These are phyloP conservation scores for Taeniopygia guttata DNA, from an alignment of 2,797 vertebrate genomes.

Conservation along the genomic window DNA sequence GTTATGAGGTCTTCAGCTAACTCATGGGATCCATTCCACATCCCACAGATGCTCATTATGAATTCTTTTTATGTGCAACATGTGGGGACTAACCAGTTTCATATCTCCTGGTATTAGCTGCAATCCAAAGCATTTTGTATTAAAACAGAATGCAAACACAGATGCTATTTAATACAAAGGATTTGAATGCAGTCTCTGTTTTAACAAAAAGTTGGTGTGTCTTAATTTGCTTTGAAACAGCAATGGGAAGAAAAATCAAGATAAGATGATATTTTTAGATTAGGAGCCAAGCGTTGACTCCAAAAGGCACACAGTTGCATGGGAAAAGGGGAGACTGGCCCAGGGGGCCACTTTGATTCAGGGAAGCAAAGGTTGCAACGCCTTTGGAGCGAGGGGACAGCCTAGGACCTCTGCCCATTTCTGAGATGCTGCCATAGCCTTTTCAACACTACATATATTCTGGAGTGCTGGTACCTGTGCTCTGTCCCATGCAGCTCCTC, in stretches of 20 bases:
- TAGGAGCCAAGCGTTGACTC: background rate
- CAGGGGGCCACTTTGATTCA: slow-evolving; percentile 1
- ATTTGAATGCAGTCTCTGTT: slow-evolving; percentile 56
- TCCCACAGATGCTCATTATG: slow-evolving; percentile 80
- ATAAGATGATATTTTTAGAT: background rate
- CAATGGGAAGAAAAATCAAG: slow-evolving; percentile 48
- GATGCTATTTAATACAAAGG: slow-evolving; percentile 75
- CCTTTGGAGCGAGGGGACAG: background rate
- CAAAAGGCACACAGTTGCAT: background rate
- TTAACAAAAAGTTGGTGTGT: slow-evolving; percentile 60
- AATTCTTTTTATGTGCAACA: slow-evolving; percentile 82
- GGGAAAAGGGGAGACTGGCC: background rate
- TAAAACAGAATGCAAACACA: slow-evolving; percentile 81
- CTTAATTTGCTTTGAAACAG: slow-evolving; percentile 64
- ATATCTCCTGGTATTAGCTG: slow-evolving; percentile 79
- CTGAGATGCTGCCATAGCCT: background rate
- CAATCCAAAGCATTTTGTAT: slow-evolving; percentile 81
- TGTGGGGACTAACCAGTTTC: slow-evolving; percentile 81
- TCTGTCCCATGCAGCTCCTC: background rate
- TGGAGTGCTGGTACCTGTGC: background rate
- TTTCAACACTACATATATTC: background rate
- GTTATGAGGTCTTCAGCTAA: slow-evolving; percentile 75
- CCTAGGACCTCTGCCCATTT: background rate
- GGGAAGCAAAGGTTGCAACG: background rate
- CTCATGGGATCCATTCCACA: slow-evolving; percentile 73